Percentiles rank a stretch among this genome's conserved stretches.
These are phyloP conservation scores for Nematolebias whitei DNA, from an alignment of 2,113 vertebrate genomes.

Conservation along the genomic window DNA sequence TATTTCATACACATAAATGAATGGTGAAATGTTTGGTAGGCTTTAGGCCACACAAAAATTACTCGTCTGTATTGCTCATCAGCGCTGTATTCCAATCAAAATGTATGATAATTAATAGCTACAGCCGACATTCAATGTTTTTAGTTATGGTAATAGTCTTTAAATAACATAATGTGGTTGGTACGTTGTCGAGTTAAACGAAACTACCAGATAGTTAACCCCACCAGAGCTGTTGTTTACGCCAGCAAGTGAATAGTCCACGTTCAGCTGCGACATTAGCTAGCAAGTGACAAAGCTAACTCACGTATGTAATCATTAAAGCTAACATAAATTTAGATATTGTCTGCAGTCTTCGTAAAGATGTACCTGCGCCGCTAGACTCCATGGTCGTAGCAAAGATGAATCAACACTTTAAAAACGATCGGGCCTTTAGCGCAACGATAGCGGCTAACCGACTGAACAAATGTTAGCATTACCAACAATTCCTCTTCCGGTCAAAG, in stretches of 20 bases:
- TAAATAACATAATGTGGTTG: background rate
- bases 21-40: background rate
- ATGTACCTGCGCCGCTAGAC: constrained; percentile 67
- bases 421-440: constrained; percentile 3
- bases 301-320: background rate
- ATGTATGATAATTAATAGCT: background rate
- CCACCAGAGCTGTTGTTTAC: background rate
- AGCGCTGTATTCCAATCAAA: too few relatives aligned
- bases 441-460: background rate
- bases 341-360: background rate
- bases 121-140: background rate
- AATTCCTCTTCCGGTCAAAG: background rate
- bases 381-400: constrained; percentile 60
- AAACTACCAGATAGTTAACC: constrained; percentile 11
- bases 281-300: background rate
- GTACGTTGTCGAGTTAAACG: background rate
- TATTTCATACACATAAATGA: background rate
- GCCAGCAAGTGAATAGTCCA: background rate
- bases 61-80: too few relatives aligned
- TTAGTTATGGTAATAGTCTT: background rate
- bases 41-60: background rate
- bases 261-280: constrained; percentile 4
- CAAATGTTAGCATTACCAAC: background rate
- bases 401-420: constrained; percentile 15
- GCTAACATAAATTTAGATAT: background rate